phyloP scores from a whole-genome alignment of 1,140 invertebrate species.

The Drosophila biarmipes region DNA sequence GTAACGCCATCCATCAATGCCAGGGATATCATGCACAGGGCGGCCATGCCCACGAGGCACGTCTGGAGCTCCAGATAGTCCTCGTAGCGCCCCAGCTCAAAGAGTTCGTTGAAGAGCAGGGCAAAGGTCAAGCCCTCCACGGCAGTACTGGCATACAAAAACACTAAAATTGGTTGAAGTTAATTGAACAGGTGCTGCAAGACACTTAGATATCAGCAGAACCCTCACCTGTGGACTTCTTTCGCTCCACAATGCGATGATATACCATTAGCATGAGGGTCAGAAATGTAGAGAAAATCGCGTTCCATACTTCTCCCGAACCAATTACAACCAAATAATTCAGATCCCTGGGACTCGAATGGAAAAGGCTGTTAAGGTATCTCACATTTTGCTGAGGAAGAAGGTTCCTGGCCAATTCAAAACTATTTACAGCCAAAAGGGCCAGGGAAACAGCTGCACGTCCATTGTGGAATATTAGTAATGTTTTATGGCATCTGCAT shows the following conservation, averaged over 20 bases:
- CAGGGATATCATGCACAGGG: conserved; percentile 54
- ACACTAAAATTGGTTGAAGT: conserved; percentile 48
- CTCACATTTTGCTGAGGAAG: conserved; percentile 47
- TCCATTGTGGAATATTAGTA: conserved; percentile 81
- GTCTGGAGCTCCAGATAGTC: conserved; percentile 66
- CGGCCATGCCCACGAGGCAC: conserved; percentile 48
- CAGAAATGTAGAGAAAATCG: conserved; percentile 57
- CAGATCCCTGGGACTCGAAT: conserved; percentile 34
- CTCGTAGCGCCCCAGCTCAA: conserved; percentile 68
- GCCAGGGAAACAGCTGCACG: conserved; percentile 67
- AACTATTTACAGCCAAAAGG: conserved; percentile 68
- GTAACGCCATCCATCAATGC: conserved; percentile 65
- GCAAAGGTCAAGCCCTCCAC: conserved; percentile 60
- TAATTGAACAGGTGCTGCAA: conserved; percentile 3
- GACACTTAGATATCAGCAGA: neutral
- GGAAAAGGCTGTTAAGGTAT: conserved; percentile 52
- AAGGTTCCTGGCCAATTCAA: conserved; percentile 66
- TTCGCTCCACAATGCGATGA: conserved; percentile 77
- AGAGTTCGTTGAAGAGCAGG: conserved; percentile 68
- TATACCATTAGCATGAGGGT: conserved; percentile 77
- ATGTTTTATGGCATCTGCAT: conserved; percentile 76
- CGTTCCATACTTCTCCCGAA: conserved; percentile 62
- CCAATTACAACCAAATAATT: conserved; percentile 71
- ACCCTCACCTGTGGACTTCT: conserved; percentile 71
- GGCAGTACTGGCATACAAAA: conserved; percentile 62